phyloP scores from a whole-genome alignment of 2,888 invertebrate species.

The Hypena proboscidalis region DNA sequence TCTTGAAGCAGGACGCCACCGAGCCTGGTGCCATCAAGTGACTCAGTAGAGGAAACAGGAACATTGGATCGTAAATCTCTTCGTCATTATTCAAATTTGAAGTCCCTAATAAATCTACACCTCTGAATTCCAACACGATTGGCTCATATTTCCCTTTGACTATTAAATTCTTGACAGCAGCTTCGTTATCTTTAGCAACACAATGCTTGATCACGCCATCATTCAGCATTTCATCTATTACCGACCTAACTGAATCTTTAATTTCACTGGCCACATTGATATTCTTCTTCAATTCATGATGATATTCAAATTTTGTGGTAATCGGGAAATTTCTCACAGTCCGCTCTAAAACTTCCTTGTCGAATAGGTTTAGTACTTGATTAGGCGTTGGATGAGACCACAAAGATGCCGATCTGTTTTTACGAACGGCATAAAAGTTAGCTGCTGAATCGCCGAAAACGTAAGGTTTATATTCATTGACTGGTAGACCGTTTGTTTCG shows the following conservation, averaged over 20 bases:
- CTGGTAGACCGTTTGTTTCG: conserved; percentile 87
- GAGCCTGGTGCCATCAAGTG: conserved; percentile 91
- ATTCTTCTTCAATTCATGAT: conserved; percentile 61
- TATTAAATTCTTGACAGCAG: conserved; percentile 47
- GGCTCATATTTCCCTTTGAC: conserved; percentile 53
- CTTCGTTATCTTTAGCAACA: conserved; percentile 53
- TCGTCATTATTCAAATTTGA: conserved; percentile 58
- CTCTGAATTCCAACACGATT: conserved; percentile 42
- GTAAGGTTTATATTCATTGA: conserved; percentile 90
- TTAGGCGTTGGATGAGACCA: conserved; percentile 90
- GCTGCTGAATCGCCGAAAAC: conserved; percentile 94
- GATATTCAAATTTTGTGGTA: conserved; percentile 82
- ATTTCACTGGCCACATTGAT: conserved; percentile 37
- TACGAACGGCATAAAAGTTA: conserved; percentile 89
- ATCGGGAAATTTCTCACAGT: conserved; percentile 91
- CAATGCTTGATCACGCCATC: conserved; percentile 50
- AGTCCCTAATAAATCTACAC: conserved; percentile 48
- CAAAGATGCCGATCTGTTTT: conserved; percentile 81
- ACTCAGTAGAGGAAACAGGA: conserved; percentile 91
- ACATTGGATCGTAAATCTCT: conserved; percentile 92
- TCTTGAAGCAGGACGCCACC: conserved; percentile 88
- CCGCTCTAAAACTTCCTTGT: conserved; percentile 86
- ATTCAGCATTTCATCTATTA: conserved; percentile 51
- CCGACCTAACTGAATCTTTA: conserved; percentile 40
- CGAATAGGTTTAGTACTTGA: conserved; percentile 90